Percentiles rank a stretch among this genome's conserved stretches.
Evolutionary conservation across 2,113 vertebrate genomes (phyloP).

Genomic region (Sebastes fasciatus): DNA sequence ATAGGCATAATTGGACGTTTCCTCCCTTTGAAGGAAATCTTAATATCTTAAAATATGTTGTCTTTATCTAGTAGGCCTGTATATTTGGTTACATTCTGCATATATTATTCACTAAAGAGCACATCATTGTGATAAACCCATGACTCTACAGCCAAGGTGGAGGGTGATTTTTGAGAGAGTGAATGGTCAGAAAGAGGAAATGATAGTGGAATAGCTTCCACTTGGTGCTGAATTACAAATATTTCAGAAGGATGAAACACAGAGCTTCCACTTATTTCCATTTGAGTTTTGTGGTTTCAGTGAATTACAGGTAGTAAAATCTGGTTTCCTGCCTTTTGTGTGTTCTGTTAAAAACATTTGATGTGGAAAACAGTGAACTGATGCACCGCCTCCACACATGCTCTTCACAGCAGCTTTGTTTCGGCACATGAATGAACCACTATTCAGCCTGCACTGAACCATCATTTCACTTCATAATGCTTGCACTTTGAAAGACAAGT

Average conservation of each 20-base stretch:
- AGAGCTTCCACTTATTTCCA: slow-evolving; percentile 9
- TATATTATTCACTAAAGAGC: neutral
- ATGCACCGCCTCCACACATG: slow-evolving; percentile 14
- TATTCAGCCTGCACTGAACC: neutral
- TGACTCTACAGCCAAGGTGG: neutral
- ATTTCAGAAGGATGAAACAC: neutral
- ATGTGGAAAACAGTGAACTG: slow-evolving; percentile 54
- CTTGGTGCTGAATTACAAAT: neutral
- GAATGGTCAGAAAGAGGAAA: neutral
- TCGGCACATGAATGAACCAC: slow-evolving; percentile 19
- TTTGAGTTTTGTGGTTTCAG: slow-evolving; percentile 2
- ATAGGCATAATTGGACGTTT: neutral
- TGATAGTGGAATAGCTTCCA: neutral
- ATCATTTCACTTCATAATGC: neutral
- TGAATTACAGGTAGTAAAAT: slow-evolving; percentile 47
- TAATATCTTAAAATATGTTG: neutral
- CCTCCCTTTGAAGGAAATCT: neutral
- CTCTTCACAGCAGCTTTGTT: slow-evolving; percentile 27
- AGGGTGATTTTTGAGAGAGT: neutral
- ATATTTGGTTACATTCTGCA: neutral
- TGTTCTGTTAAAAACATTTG: slow-evolving; percentile 47
- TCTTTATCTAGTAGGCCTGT: neutral
- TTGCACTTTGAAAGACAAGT: neutral
- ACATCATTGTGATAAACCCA: neutral
- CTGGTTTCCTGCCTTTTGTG: slow-evolving; percentile 64